These are phyloP conservation scores for Huso huso DNA, from an alignment of 2,797 vertebrate genomes.

Conservation along the genomic window DNA sequence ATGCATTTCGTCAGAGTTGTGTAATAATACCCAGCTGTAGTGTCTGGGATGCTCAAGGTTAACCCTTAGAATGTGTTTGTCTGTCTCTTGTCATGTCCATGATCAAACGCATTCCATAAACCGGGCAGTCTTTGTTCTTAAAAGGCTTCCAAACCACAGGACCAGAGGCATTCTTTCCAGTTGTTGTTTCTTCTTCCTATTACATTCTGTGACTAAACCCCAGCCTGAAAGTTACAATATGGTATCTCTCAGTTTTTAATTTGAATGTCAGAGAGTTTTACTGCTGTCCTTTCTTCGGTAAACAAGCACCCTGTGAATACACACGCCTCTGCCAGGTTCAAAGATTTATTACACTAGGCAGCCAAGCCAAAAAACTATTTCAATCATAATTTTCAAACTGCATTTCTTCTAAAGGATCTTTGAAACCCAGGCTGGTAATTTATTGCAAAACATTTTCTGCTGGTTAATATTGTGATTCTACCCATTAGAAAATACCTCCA, in stretches of 20 bases:
- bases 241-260: not conserved
- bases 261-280: not conserved
- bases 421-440: not conserved
- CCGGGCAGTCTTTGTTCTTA: too few species aligned
- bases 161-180: too few species aligned
- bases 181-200: too few species aligned
- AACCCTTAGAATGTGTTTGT: too few species aligned
- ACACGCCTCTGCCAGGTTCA: not conserved
- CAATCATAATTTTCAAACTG: not conserved
- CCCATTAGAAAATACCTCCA: not conserved
- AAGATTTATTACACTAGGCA: not conserved
- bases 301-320: not conserved
- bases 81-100: too few species aligned
- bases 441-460: not conserved
- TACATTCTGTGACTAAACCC: too few species aligned
- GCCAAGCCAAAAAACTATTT: not conserved
- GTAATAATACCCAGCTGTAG: too few species aligned
- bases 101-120: too few species aligned
- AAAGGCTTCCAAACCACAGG: too few species aligned
- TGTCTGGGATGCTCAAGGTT: too few species aligned
- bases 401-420: not conserved
- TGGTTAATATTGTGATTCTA: too few species aligned
- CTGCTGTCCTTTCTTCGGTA: not conserved
- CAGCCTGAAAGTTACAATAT: not conserved
- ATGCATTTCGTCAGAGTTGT: too few species aligned